Evolutionary conservation across 92 coral and sea anemone species (phyloP).

Genomic region (Paramuricea clavata): DNA sequence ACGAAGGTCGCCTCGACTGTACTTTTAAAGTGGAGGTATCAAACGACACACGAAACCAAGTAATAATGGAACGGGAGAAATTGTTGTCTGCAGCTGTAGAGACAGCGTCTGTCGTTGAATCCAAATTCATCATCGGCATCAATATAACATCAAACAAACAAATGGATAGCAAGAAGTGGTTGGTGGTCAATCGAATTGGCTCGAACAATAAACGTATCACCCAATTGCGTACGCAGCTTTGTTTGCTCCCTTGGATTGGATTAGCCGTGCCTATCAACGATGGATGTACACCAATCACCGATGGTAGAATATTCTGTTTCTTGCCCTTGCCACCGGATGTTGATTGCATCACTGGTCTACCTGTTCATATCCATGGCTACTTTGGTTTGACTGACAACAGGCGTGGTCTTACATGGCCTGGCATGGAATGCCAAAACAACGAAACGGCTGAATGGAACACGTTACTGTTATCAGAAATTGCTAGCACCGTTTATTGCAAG

Average conservation of each 20-base stretch:
- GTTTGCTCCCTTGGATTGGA: constrained; percentile 58
- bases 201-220: constrained; percentile 7
- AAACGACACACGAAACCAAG: constrained; percentile 38
- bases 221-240: constrained; percentile 18
- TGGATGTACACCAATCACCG: neutral
- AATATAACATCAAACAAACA: neutral
- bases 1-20: constrained; percentile 2
- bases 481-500: constrained; percentile 30
- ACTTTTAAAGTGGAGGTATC: constrained; percentile 52
- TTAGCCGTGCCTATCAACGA: constrained; percentile 43
- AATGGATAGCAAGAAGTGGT: neutral
- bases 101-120: neutral
- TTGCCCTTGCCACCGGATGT: constrained; percentile 37
- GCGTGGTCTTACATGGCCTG: constrained; percentile 58
- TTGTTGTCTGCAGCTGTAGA: constrained; percentile 24
- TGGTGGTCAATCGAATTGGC: constrained; percentile 27
- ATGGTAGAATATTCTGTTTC: constrained; percentile 52
- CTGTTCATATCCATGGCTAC: constrained; percentile 59
- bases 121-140: constrained; percentile 14
- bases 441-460: constrained; percentile 60
- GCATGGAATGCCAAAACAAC: constrained; percentile 52
- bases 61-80: constrained; percentile 32
- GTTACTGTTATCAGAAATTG: constrained; percentile 44
- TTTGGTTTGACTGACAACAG: constrained; percentile 66
- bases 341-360: constrained; percentile 51